Conservation (phyloP, 2,888 invertebrate species). For the Brenthis hecate region DNA sequence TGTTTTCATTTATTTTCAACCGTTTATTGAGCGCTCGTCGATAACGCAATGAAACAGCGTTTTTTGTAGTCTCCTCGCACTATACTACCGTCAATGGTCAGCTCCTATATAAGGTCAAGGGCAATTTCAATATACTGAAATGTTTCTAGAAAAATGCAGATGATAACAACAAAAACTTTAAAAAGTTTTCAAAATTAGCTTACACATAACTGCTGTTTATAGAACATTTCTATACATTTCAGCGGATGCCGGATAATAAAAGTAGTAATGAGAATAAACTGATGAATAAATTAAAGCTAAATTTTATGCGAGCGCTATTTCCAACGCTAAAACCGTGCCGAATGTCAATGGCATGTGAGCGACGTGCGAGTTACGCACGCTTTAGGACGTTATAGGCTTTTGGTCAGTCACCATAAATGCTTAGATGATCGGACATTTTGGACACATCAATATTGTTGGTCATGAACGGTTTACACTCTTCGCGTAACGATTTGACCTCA, state of each 20-base stretch:
- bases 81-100: no score
- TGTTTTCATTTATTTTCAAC: no score
- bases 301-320: conserved; percentile 59
- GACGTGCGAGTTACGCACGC: conserved; percentile 50
- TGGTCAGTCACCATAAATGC: conserved; percentile 9
- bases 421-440: conserved; percentile 6
- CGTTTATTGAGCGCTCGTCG: no score
- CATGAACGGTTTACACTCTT: background rate
- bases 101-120: no score
- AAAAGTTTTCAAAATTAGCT: background rate
- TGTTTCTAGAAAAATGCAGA: no score
- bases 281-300: conserved; percentile 35
- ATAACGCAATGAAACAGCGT: no score
- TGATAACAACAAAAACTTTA: no score
- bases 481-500: no score
- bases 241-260: conserved; percentile 36
- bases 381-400: conserved; percentile 28
- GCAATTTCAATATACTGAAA: no score
- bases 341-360: conserved; percentile 76
- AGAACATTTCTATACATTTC: conserved; percentile 17
- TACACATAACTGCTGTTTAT: background rate
- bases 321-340: conserved; percentile 53
- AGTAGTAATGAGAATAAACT: conserved; percentile 34
- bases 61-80: no score
- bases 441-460: background rate